A percentile compares a stretch with the other conserved stretches of the same genome.
phyloP scores from a whole-genome alignment of 2,113 vertebrate species.

The Copsychus sechellarum region DNA sequence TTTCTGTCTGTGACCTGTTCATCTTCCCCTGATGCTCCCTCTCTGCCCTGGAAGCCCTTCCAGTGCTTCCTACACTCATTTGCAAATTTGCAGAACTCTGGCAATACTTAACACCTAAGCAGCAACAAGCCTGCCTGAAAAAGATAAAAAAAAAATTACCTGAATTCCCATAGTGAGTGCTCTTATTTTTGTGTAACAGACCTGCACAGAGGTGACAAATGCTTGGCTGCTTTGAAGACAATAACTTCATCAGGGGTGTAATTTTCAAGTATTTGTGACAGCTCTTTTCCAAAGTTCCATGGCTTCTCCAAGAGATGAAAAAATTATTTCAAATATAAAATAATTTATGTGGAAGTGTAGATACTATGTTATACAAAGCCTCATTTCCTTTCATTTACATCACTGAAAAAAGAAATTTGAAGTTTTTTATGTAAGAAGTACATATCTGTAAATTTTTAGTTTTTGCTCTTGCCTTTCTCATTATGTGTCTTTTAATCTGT shows the following conservation, averaged over 20 bases:
- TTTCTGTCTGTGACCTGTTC: conserved; percentile 69
- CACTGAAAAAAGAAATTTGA: not conserved
- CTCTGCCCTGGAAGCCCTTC: conserved; percentile 46
- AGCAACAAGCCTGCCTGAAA: not conserved
- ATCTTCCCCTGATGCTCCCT: conserved; percentile 29
- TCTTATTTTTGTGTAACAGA: not conserved
- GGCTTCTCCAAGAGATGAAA: not conserved
- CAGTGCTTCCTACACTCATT: conserved; percentile 62
- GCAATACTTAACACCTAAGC: not conserved
- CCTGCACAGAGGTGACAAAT: not conserved
- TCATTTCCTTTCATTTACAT: not conserved
- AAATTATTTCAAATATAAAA: not conserved
- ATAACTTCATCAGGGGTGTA: not conserved
- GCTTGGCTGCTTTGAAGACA: not conserved
- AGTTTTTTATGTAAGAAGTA: not conserved
- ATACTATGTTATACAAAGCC: not conserved
- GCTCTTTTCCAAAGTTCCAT: not conserved
- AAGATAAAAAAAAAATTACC: not conserved
- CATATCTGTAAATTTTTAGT: not conserved
- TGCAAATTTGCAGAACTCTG: conserved; percentile 57
- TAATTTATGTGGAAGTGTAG: not conserved
- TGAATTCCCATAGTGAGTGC: not conserved
- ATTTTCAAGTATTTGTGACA: not conserved
- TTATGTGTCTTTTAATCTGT: not conserved
- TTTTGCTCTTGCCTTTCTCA: not conserved